Evolutionary conservation across 2,888 invertebrate genomes (phyloP), one percentile per base, ranked within the genome.

Genomic region (Noctua pronuba): DNA sequence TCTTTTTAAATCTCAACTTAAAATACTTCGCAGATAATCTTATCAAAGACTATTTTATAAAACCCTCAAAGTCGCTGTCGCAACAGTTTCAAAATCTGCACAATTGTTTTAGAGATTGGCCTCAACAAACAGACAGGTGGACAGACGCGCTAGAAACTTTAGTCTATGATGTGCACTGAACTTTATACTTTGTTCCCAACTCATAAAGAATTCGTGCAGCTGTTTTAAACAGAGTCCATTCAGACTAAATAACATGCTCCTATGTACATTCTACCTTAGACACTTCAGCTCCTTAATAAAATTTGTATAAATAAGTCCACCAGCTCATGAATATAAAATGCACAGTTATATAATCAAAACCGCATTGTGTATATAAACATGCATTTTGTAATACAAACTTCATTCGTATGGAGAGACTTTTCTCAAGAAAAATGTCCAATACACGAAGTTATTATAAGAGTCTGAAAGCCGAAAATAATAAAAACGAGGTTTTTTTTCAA

Each of bases 401-500:
- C 60, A 35, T 73, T 62, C 64, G 64, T 65, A 41, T 58, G 35
- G 35, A 41, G n/a, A 67, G 60, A 79, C 55, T 65, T 79, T 71
- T 76, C 72, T 35, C n/a, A 77, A 55, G 77, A 88, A 79, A 81
- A 88, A 88, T 80, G 69, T 83, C 66, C 74, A 83, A 83, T 68
- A 81, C 79, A 75, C 67, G 75, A 73, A 73, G 77, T 79, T 83
- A 82, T 84, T 82, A 88, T 82, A 75, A 79, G 75, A 77, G 46
- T 21, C 73, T 65, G 70, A 78, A 80, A 76, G 78, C 71, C 79
- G 77, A 86, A 84, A 85, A 88, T 78, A 79, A 79, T 79, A 71
- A 76, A 75, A 70, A 80, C 76, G 64, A 68, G 71, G 65, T 77
- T 86, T 84, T 86, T 85, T 87, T 86, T 86, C 83, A 90, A 88